Percentiles rank a stretch among this genome's conserved stretches.
Conservation (phyloP, 2,888 invertebrate species). For the Eupelmus urozonus region DNA sequence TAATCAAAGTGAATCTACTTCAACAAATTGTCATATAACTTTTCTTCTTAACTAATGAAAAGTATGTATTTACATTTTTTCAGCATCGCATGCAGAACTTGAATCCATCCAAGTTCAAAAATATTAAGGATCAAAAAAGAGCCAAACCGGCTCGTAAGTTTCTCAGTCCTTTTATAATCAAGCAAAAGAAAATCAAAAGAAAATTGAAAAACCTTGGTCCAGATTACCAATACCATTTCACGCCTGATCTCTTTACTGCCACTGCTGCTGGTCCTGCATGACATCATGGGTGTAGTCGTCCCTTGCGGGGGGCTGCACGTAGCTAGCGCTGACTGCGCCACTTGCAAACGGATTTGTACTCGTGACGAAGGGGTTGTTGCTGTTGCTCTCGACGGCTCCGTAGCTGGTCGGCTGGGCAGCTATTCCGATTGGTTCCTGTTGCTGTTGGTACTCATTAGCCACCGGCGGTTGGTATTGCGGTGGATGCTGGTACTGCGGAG, state of each 20-base stretch:
- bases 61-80: too few species aligned
- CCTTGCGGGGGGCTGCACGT: slow-evolving; percentile 77
- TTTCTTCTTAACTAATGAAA: too few species aligned
- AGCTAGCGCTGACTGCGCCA: slow-evolving; percentile 69
- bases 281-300: slow-evolving; percentile 79
- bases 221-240: slow-evolving; percentile 39
- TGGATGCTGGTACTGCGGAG: slow-evolving; percentile 56
- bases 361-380: slow-evolving; percentile 70
- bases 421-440: slow-evolving; percentile 66
- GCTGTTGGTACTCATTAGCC: slow-evolving; percentile 58
- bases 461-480: slow-evolving; percentile 52
- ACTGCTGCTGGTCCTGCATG: slow-evolving; percentile 78
- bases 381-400: slow-evolving; percentile 71
- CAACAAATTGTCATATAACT: too few species aligned
- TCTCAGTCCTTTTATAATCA: too few species aligned
- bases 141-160: too few species aligned
- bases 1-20: too few species aligned
- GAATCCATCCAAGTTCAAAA: too few species aligned
- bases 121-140: too few species aligned
- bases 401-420: slow-evolving; percentile 69
- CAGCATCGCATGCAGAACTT: too few species aligned
- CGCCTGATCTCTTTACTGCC: slow-evolving; percentile 41
- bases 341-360: slow-evolving; percentile 73
- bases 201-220: slow-evolving; percentile 32
- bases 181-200: background rate